Evolutionary conservation across 2,113 vertebrate species (phyloP), one percentile per base, ranked within the genome.

Genomic region (Notothenia coriiceps): DNA sequence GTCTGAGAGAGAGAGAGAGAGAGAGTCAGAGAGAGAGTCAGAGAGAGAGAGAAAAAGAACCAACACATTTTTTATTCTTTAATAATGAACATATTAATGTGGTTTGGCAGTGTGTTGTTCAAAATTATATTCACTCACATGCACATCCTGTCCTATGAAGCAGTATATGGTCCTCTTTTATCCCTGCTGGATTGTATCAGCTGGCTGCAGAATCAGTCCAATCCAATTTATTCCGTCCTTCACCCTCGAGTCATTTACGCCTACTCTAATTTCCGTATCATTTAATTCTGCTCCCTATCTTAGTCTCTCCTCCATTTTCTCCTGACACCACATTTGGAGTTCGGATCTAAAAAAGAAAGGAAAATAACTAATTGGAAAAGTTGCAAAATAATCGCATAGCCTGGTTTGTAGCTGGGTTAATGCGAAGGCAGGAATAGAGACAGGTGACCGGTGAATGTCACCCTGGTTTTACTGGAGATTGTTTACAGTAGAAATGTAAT

Each of bases 181-280:
- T 85, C 61, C 65, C 44, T 81, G 59, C 72, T 79, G 77, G 67
- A 80, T 88, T 89, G 77, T 81, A 89, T 92, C 76, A 71, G 44
- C 72, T 57, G 59, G 77, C 80, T 88, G 55, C 84, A 87, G 78
- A 89, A 90, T 86, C 77, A 82, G 78, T 79, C 74, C 55, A 83
- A 85, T 87, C 84, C 80, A 90, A 85, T 91, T 91, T 90, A 86
- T 85, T 88, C 71, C 22, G 78, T 87, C 89, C 89, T 94, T 92
- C 92, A 93, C 88, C 87, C 86, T 82, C 44, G 51, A 77, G 60
- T 86, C 77, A 85, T 91, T 90, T 74, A 78, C 51, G 66, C 77
- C 73, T 70, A 51, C 80, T 89, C 73, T 90, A 79, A 91, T 89
- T 89, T 91, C 74, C 70, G 54, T 90, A 75, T 90, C 70, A 89